Conservation (phyloP, 30 jellyfish, hydroid and myxozoan species). For the Calvadosia cruxmelitensis region DNA sequence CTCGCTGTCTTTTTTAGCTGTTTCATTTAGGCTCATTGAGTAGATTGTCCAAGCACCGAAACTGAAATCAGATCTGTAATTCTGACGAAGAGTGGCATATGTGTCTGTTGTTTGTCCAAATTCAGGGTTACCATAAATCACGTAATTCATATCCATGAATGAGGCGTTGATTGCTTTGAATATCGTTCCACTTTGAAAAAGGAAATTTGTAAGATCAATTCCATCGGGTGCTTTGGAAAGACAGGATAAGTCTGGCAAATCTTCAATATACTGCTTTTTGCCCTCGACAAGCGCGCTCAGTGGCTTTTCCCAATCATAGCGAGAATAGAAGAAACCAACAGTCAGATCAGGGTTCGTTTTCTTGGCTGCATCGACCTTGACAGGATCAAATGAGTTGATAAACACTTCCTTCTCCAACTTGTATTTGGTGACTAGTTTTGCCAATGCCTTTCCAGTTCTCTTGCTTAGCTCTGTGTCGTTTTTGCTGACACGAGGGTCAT, state of each 20-base stretch:
- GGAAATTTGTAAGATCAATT: constrained; percentile 18
- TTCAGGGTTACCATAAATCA: constrained; percentile 19
- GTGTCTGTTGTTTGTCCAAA: constrained; percentile 17
- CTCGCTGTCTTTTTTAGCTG: constrained; percentile 16
- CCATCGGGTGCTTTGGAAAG: constrained; percentile 33
- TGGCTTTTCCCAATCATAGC: constrained; percentile 21
- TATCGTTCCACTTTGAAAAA: constrained; percentile 42
- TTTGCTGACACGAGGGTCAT: not conserved
- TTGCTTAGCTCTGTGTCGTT: constrained; percentile 9
- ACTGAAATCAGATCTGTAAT: constrained; percentile 46
- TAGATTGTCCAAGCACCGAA: constrained; percentile 68
- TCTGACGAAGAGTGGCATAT: constrained; percentile 20
- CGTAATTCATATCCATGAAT: constrained; percentile 43
- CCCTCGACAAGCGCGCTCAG: constrained; percentile 1
- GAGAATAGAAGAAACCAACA: constrained; percentile 47
- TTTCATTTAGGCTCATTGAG: constrained; percentile 39
- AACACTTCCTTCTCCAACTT: constrained; percentile 36
- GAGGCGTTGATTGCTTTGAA: constrained; percentile 58
- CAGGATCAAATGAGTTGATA: constrained; percentile 57
- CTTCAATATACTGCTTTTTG: not conserved
- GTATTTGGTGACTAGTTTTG: constrained; percentile 39
- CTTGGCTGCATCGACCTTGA: constrained; percentile 49
- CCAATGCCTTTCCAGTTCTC: constrained; percentile 56
- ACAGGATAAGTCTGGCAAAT: constrained; percentile 45
- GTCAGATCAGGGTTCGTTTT: constrained; percentile 48